Evolutionary conservation across 2,888 invertebrate genomes (phyloP).

Genomic region (Dichetophora obliterata): DNA sequence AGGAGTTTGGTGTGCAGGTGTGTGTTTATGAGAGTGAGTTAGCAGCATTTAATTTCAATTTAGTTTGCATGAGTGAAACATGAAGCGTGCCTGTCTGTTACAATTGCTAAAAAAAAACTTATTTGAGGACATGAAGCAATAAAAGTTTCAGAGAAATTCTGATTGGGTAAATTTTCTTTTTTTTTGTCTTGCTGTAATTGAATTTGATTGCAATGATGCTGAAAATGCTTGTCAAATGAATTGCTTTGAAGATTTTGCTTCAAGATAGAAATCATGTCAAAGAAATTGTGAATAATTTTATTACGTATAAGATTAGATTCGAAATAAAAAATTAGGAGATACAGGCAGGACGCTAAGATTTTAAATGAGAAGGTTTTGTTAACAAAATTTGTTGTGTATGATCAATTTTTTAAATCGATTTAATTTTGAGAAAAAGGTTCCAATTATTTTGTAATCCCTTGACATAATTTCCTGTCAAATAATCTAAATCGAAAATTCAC

Average conservation of each 20-base stretch:
- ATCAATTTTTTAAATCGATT: too few species aligned
- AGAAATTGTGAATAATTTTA: conserved; percentile 1
- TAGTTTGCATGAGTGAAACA: conserved; percentile 9
- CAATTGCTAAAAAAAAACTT: too few species aligned
- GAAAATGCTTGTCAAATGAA: conserved; percentile 6
- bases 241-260: not conserved
- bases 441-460: too few species aligned
- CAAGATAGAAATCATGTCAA: not conserved
- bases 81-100: not conserved
- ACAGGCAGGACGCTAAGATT: too few species aligned
- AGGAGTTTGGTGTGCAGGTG: not conserved
- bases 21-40: not conserved
- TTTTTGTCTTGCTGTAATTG: not conserved
- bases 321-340: too few species aligned
- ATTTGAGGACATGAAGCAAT: not conserved
- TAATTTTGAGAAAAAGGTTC: too few species aligned
- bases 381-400: too few species aligned
- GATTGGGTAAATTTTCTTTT: not conserved
- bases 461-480: too few species aligned
- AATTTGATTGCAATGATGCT: conserved; percentile 18
- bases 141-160: conserved; percentile 17
- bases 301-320: not conserved
- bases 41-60: not conserved
- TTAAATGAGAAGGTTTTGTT: too few species aligned
- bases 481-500: too few species aligned